Evolutionary conservation across 2,797 vertebrate species (phyloP).

Genomic region (Crocidura indochinensis): DNA sequence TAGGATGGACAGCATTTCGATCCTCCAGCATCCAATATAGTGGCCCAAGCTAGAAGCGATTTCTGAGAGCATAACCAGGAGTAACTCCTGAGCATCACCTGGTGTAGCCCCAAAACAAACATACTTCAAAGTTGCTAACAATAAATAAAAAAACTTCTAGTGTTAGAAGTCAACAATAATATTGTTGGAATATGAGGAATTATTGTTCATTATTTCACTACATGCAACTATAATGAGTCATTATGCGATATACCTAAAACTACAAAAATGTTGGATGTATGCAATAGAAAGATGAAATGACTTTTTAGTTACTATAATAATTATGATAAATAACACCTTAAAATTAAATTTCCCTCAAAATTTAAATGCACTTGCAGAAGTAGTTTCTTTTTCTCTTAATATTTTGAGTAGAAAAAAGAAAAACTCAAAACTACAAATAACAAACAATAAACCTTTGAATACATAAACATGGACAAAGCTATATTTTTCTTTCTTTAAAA

Average conservation of each 20-base stretch:
- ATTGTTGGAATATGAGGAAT: neutral
- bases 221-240: neutral
- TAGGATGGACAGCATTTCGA: no score
- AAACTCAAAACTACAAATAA: neutral
- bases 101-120: no score
- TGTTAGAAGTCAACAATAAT: neutral
- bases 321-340: neutral
- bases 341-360: conserved; percentile 35
- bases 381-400: neutral
- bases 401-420: neutral
- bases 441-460: neutral
- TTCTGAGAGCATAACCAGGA: no score
- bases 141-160: neutral
- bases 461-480: neutral
- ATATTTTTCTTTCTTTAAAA: neutral
- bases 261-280: neutral
- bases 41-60: no score
- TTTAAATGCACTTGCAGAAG: neutral
- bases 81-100: no score
- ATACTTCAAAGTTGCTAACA: neutral
- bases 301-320: conserved; percentile 37
- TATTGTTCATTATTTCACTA: neutral
- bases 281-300: neutral
- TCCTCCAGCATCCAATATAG: no score
- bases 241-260: neutral